A percentile compares a stretch with the other conserved stretches of the same genome.
Evolutionary conservation across 2,113 vertebrate species (phyloP).

Genomic region (Cyanoliseus patagonus): DNA sequence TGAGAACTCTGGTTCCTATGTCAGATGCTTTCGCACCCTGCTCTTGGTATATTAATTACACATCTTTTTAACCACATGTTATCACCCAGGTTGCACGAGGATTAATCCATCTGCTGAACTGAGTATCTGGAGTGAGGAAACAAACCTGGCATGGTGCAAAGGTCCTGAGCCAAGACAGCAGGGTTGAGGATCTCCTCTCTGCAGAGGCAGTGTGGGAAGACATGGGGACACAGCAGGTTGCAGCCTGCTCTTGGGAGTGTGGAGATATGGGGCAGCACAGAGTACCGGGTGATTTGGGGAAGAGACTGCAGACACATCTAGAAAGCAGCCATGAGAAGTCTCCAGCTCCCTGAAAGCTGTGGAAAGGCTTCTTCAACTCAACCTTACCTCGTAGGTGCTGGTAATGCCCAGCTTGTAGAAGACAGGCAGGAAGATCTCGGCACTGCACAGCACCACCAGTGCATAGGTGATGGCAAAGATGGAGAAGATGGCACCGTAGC

Average conservation of each 20-base stretch:
- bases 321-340: background rate
- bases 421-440: conserved; percentile 90
- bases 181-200: background rate
- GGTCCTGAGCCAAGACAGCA: background rate
- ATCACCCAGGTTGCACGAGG: background rate
- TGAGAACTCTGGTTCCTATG: background rate
- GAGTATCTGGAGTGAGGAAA: background rate
- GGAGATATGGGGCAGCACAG: background rate
- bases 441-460: conserved; percentile 80
- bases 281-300: background rate
- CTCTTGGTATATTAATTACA: background rate
- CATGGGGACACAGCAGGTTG: background rate
- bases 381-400: conserved; percentile 87
- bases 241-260: background rate
- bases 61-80: background rate
- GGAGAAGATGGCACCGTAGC: conserved; percentile 80
- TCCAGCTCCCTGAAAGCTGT: background rate
- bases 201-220: background rate
- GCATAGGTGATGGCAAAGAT: conserved; percentile 80
- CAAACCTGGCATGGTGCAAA: background rate
- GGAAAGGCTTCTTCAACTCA: background rate
- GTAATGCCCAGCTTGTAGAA: conserved; percentile 92
- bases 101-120: background rate
- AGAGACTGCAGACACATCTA: background rate
- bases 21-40: background rate